These are phyloP conservation scores for Dryobates pubescens DNA, from an alignment of 2,797 vertebrate species.

Conservation along the genomic window DNA sequence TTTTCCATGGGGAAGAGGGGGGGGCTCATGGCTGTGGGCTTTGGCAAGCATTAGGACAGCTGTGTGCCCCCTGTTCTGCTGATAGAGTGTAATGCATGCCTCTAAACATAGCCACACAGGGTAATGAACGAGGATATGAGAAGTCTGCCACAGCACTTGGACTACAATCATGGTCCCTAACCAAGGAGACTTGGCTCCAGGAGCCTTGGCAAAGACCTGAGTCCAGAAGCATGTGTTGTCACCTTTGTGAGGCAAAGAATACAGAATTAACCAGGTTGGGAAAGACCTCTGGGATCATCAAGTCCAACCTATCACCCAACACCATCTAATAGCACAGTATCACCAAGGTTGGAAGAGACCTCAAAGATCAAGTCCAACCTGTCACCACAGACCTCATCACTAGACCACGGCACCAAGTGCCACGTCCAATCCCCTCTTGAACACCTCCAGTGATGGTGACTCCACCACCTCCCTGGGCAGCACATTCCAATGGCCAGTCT, in stretches of 20 bases:
- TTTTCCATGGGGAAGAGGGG: background rate
- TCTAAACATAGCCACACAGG: background rate
- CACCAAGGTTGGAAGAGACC: no score
- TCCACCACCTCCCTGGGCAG: no score
- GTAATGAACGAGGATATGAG: background rate
- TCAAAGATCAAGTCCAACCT: no score
- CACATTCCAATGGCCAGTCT: no score
- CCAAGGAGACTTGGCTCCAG: background rate
- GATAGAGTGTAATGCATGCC: background rate
- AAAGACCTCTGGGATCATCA: no score
- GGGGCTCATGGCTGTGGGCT: rapidly evolving
- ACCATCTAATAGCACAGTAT: no score
- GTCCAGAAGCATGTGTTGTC: rapidly evolving
- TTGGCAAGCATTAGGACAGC: background rate
- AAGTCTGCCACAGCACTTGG: background rate
- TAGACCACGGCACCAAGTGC: no score
- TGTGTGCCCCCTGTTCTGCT: rapidly evolving
- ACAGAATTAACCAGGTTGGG: no score
- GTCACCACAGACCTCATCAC: no score
- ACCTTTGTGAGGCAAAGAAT: background rate
- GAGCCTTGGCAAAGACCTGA: background rate
- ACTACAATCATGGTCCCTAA: rapidly evolving
- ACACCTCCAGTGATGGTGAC: no score
- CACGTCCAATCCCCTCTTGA: no score
- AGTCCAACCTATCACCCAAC: no score